Percentiles rank a stretch among this genome's conserved stretches.
Evolutionary conservation across 2,888 invertebrate species (phyloP).

Genomic region (Drosophila flavopinicola): DNA sequence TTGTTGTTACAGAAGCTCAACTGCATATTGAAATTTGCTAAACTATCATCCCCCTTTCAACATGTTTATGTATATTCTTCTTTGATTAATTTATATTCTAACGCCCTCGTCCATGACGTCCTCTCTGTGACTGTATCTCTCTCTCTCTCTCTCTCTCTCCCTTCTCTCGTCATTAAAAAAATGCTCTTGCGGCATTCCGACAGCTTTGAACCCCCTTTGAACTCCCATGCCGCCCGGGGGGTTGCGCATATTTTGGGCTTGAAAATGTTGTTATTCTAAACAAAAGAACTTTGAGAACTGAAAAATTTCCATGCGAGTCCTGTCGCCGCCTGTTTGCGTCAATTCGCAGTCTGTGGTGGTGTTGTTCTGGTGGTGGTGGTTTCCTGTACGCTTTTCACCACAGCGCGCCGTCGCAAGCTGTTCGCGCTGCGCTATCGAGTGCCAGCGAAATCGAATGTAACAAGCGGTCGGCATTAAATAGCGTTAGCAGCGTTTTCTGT

Average conservation of each 20-base stretch:
- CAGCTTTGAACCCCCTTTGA: slow-evolving; percentile 42
- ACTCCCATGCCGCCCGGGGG: slow-evolving; percentile 23
- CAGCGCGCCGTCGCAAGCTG: slow-evolving; percentile 25
- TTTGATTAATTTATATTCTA: too few species aligned
- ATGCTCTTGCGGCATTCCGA: slow-evolving; percentile 35
- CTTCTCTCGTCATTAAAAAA: too few species aligned
- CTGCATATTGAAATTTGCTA: too few species aligned
- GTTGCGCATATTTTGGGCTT: slow-evolving; percentile 6
- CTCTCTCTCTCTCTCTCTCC: not conserved
- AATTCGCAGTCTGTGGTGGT: slow-evolving; percentile 11
- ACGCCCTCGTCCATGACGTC: too few species aligned
- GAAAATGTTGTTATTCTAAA: slow-evolving; percentile 4
- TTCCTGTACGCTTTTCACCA: slow-evolving; percentile 50
- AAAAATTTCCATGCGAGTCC: slow-evolving; percentile 53
- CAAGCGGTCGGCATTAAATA: slow-evolving; percentile 28
- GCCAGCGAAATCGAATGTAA: slow-evolving; percentile 40
- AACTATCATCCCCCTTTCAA: too few species aligned
- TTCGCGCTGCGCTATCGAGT: slow-evolving; percentile 31
- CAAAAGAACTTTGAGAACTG: slow-evolving; percentile 17
- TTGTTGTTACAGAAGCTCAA: too few species aligned
- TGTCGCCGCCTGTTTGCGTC: slow-evolving; percentile 15
- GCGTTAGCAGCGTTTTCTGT: slow-evolving; percentile 29
- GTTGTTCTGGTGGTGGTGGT: slow-evolving; percentile 10
- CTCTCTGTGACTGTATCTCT: too few species aligned
- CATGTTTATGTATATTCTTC: too few species aligned